Evolutionary conservation across 2,888 invertebrate genomes (phyloP).

Genomic region (Physocephala rufipes): DNA sequence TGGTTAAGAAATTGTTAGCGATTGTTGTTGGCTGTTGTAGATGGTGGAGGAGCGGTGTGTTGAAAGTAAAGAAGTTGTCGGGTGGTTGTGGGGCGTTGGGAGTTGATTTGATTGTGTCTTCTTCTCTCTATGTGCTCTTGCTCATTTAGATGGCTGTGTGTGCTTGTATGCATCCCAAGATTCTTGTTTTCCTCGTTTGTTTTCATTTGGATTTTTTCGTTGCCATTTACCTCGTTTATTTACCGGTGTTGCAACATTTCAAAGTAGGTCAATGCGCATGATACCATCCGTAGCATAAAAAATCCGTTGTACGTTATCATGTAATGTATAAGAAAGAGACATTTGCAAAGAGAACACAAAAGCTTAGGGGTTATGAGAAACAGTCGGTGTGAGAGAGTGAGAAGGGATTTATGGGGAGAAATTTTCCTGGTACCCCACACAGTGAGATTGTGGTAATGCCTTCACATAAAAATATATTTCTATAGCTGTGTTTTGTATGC

Average conservation of each 20-base stretch:
- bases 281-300: conserved; percentile 27
- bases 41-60: not conserved
- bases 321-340: not conserved
- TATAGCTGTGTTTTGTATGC: too few species aligned
- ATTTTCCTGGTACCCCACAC: not conserved
- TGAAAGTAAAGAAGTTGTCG: too few species aligned
- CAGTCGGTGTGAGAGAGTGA: not conserved
- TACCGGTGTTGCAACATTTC: conserved; percentile 39
- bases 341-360: not conserved
- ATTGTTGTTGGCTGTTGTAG: not conserved
- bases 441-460: not conserved
- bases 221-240: conserved; percentile 13
- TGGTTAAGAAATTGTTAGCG: conserved; percentile 16
- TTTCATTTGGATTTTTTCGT: conserved; percentile 14
- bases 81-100: not conserved
- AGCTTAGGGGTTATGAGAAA: not conserved
- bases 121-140: not conserved
- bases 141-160: not conserved
- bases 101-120: not conserved
- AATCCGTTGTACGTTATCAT: not conserved
- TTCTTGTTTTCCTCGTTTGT: conserved; percentile 5
- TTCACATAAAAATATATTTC: not conserved
- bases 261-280: conserved; percentile 41
- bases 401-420: not conserved
- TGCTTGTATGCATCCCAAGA: not conserved